Evolutionary conservation across 2,797 vertebrate genomes (phyloP), one percentile per base, ranked within the genome.

Genomic region (Aeoliscus strigatus): DNA sequence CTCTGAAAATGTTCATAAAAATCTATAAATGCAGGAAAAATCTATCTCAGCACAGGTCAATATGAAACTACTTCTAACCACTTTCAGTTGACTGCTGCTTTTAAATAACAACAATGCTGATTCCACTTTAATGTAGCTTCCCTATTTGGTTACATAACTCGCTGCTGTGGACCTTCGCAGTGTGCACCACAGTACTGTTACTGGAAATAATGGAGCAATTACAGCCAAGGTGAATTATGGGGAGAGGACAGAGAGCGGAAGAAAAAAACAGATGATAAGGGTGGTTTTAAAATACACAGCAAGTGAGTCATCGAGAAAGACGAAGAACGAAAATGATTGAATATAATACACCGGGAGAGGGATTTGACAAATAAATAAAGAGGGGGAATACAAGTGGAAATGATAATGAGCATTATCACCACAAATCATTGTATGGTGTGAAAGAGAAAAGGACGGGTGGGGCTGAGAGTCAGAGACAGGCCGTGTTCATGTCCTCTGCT

Each of bases 141-240:
- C 14, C 21, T n/a, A 34, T 45, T 43, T 48, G 11, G 15, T 8
- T 10, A 25, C 7, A 4, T 13, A 11, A 32, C 39, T 34, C 30
- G 17, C 14, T 34, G 39, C 29, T 10, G 27, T n/a, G 35, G 42
- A 43, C 27, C 46, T 28, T 18, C 32, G 34, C 32, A 8, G 12
- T 12, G 11, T 29, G 12, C 42, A 6, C 57, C 66, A 39, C 25
- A n/a, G 27, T 56, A 54, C 54, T 42, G 61, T 73, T 68, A 75
- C 59, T 65, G 70, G 48, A 76, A 65, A 68, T 71, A 75, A 75
- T 70, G 42, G 63, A 61, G 65, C 18, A 39, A 75, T 66, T 77
- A 67, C 26, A 59, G 54, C 55, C 52, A 58, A 58, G 65, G 65
- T 76, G 66, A 74, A 71, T 77, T 71, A 79, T 61, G 74, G 69